Conservation (phyloP, 2,113 vertebrate genomes). For the Paralichthys olivaceus region DNA sequence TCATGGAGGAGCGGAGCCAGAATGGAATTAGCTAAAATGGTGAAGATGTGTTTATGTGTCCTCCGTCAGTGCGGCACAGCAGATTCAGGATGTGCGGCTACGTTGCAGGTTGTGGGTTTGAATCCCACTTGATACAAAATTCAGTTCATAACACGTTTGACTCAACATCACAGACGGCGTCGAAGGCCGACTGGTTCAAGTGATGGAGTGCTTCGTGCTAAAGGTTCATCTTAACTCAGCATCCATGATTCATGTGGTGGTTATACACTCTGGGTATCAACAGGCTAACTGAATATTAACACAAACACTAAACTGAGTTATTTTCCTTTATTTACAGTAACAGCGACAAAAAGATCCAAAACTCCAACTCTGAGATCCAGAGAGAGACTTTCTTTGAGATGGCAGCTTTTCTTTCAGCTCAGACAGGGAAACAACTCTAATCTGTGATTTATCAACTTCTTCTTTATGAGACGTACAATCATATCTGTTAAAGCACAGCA, state of each 20-base stretch:
- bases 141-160: background rate
- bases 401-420: no score
- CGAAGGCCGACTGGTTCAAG: background rate
- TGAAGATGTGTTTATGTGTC: background rate
- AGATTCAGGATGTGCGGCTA: constrained; percentile 23
- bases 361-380: no score
- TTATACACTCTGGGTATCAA: background rate
- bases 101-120: constrained; percentile 20
- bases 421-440: no score
- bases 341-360: background rate
- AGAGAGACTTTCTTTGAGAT: no score
- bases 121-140: constrained; percentile 3
- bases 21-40: constrained; percentile 50
- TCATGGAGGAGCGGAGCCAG: constrained; percentile 45
- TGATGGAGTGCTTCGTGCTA: background rate
- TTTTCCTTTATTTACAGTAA: background rate
- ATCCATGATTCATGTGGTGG: no score
- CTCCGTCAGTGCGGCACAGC: constrained; percentile 14
- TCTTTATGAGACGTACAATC: no score
- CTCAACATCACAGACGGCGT: background rate
- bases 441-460: background rate
- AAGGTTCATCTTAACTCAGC: background rate
- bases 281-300: background rate
- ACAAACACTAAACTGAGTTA: background rate
- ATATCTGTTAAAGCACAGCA: background rate